Evolutionary conservation across 2,888 invertebrate species (phyloP), one percentile per base, ranked within the genome.

Genomic region (Pristionchus entomophagus): DNA sequence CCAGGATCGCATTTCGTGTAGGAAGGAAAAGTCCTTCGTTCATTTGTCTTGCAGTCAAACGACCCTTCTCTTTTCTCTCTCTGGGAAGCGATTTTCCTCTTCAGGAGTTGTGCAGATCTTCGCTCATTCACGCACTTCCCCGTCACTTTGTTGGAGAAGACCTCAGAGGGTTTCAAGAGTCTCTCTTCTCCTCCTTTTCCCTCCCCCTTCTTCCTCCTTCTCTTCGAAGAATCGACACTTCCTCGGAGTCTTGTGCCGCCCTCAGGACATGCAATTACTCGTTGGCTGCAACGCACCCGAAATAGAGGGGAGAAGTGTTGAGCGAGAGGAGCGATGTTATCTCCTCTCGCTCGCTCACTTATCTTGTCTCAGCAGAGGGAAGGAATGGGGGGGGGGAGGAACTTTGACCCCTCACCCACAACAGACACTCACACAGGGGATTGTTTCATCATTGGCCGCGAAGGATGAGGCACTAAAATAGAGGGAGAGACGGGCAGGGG

Each of bases 241-340:
- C 73, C 73, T n/a, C 73, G 73, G 22, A 65, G 65, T 35, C 73
- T 38, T 41, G n/a, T n/a, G n/a, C 69, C 41, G 8, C 69, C 69
- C 73, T 73, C 78, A 80, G 78, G 78, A 19, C 78, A 80, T 80
- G 78, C 78, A 80, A 80, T 80, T 80, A 80, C 78, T 80, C 29
- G 35, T 35, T 32, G 22, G 73, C 41, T 41, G 12, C 6, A 14
- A 45, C 14, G 41, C 73, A 38, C 73, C 41, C 73, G 73, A 73
- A 73, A 73, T 73, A 73, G 73, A 45, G 73, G 26, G 22, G 73
- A 45, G 38, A 45, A 73, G 38, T 22, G 26, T n/a, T 5, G n/a
- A 81, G 41, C 4, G 29, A 12, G 10, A 53, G 56, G 26, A n/a
- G 38, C n/a, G 82, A 82, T 73, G 41, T 14, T 73, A 38, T 73